A percentile compares a stretch with the other conserved stretches of the same genome.
Conservation (phyloP, 2,888 invertebrate species). For the Torymus tubicola region DNA sequence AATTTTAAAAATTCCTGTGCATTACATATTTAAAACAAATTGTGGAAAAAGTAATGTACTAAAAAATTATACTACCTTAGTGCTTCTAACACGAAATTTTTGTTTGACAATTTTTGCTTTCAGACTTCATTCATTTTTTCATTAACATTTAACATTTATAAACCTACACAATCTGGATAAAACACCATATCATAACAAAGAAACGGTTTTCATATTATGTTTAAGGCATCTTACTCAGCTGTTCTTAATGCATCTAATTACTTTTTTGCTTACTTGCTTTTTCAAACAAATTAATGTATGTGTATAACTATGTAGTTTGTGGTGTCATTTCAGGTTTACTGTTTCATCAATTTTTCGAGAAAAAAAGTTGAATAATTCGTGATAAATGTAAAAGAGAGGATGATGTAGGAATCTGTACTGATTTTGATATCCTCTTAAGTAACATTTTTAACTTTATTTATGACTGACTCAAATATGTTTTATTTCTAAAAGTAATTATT, state of each 20-base stretch:
- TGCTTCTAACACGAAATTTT: not conserved
- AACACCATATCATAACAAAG: not conserved
- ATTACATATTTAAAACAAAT: no score
- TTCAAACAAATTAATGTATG: conserved; percentile 18
- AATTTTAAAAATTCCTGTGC: no score
- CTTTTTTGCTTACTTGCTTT: conserved; percentile 36
- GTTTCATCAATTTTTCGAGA: conserved; percentile 16
- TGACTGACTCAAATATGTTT: no score
- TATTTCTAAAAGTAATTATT: no score
- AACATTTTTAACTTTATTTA: no score
- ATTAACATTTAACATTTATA: conserved; percentile 31
- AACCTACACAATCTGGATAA: not conserved
- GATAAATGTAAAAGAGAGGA: no score
- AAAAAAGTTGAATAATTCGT: no score
- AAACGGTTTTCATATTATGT: conserved; percentile 11
- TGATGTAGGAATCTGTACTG: no score
- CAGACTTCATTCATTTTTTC: conserved; percentile 12
- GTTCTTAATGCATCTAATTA: conserved; percentile 33
- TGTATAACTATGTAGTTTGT: conserved; percentile 35
- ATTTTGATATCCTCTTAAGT: no score
- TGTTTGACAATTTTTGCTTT: conserved; percentile 17
- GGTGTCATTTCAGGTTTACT: conserved; percentile 22
- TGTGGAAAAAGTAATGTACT: no score
- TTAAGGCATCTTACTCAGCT: conserved; percentile 6
- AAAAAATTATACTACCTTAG: no score